Percentiles rank a stretch among this genome's conserved stretches.
Conservation (phyloP, 2,113 vertebrate species). For the Nycticebus coucang region DNA sequence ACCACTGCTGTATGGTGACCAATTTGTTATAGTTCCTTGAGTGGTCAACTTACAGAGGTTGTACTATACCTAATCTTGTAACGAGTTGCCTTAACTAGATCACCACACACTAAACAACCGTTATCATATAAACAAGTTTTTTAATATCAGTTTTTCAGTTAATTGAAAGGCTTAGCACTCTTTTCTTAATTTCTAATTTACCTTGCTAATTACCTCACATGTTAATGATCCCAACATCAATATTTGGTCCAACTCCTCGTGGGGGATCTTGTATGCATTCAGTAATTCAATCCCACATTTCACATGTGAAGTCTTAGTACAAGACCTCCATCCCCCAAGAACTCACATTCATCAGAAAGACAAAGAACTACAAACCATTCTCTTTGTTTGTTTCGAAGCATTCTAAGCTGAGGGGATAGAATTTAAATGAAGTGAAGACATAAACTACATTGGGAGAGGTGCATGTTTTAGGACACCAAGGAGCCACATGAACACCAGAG, state of each 20-base stretch:
- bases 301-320: background rate
- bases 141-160: background rate
- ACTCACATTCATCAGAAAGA: background rate
- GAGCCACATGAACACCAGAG: background rate
- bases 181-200: background rate
- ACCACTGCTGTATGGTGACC: no score
- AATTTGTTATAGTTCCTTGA: no score
- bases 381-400: background rate
- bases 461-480: background rate
- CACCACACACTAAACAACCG: background rate
- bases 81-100: background rate
- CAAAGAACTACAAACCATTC: background rate
- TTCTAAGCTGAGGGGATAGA: background rate
- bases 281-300: background rate
- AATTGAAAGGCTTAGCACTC: background rate
- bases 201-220: background rate
- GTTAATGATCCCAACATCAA: background rate
- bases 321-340: background rate
- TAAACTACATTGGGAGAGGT: background rate
- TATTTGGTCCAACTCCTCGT: background rate
- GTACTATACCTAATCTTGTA: background rate
- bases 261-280: background rate
- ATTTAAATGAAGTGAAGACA: background rate
- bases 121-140: background rate
- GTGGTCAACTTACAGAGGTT: no score